Evolutionary conservation across 2,797 vertebrate genomes (phyloP).

Genomic region (Limnodromus scolopaceus): DNA sequence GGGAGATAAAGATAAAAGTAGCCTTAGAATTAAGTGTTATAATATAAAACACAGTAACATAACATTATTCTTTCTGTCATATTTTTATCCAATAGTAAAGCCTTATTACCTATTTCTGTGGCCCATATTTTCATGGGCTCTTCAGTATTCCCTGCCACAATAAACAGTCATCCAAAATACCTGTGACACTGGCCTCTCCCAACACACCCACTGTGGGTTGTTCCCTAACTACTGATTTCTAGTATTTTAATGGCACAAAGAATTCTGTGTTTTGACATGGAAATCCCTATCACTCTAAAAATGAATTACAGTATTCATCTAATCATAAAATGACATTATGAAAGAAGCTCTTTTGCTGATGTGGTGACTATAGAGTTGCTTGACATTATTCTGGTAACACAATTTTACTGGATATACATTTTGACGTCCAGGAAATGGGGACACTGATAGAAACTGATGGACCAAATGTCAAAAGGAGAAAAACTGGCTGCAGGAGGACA

Average conservation of each 20-base stretch:
- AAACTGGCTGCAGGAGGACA: slow-evolving; percentile 2
- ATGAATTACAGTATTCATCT: slow-evolving; percentile 14
- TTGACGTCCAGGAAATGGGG: slow-evolving; percentile 33
- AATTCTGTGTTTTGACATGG: slow-evolving; percentile 1
- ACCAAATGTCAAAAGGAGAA: slow-evolving; percentile 20
- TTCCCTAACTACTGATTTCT: neutral
- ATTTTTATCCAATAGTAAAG: neutral
- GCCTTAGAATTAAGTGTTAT: neutral
- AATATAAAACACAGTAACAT: neutral
- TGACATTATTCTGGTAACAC: neutral
- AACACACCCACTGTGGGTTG: neutral
- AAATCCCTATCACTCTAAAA: slow-evolving; percentile 5
- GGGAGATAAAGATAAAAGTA: neutral
- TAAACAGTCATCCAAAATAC: neutral
- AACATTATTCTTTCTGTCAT: neutral
- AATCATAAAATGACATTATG: neutral
- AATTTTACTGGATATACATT: slow-evolving; percentile 5
- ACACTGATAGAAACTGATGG: slow-evolving; percentile 50
- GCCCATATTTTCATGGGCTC: neutral
- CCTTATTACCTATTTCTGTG: neutral
- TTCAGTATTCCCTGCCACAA: neutral
- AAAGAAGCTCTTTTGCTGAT: slow-evolving; percentile 5
- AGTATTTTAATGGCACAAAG: neutral
- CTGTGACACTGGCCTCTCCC: neutral
- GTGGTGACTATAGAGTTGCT: neutral